Base-by-base conservation (phyloP, 2,113 vertebrate species). In the Catharus minimus region DNA sequence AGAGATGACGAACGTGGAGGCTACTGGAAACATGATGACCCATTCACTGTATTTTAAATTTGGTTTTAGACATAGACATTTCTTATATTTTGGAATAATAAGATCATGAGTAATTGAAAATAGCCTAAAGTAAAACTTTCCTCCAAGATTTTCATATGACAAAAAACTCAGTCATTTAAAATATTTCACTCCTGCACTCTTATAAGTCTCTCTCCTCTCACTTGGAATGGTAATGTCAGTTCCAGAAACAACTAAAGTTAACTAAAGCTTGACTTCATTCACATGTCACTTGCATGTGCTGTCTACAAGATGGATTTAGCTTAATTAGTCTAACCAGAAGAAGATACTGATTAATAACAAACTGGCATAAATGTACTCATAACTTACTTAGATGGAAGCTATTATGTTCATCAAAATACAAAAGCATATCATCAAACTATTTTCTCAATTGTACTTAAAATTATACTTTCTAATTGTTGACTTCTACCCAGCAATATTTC, bases 41-140 rank as follows among this genome's bases (percentile, higher is more conserved):
- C 0, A 0, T 26, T 68, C 8, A 19, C 1, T 43, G 10, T 13
- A 43, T 57, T 62, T 62, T n/a, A 7, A 12, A 39, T 64, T 85
- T 52, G 3, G 12, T 60, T 73, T 72, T n/a, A 61, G 11, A 84
- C 66, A 47, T 10, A 56, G 1, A 3, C 19, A 36, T 78, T 94
- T 77, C 23, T 58, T 66, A 13, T 28, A 30, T n/a, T 66, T 77
- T 74, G 11, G 14, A 68, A 52, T 9, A 81, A 13, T 71, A 47
- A 81, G 14, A 49, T 33, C 5, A 19, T n/a, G 7, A 18, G 5
- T 33, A 67, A 50, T 19, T 82, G 13, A 44, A 85, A 85, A 75
- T 44, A 32, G 8, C 19, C 24, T 21, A 36, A 41, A 66, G 8
- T 23, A 82, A 69, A 73, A 47, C 8, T 56, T 44, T 73, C 7